A percentile compares a stretch with the other conserved stretches of the same genome.
Evolutionary conservation across 2,888 invertebrate genomes (phyloP).

Genomic region (Dynastes tityus): DNA sequence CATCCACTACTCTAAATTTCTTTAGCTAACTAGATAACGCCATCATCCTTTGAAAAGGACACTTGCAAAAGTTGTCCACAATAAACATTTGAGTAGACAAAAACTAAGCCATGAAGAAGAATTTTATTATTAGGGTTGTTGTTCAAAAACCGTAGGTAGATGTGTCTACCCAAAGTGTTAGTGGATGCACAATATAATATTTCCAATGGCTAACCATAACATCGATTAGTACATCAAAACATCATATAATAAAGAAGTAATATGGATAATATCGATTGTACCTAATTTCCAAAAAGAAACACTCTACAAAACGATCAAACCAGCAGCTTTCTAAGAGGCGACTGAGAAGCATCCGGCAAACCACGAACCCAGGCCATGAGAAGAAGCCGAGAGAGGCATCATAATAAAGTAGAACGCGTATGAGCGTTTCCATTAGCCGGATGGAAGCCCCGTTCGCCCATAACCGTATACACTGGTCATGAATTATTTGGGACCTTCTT

Average conservation of each 20-base stretch:
- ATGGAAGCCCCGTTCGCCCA: slow-evolving; percentile 54
- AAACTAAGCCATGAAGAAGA: no score
- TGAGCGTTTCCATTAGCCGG: slow-evolving; percentile 55
- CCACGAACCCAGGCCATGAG: neutral
- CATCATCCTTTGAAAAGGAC: no score
- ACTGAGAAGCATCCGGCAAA: neutral
- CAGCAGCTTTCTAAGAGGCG: neutral
- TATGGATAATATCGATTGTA: neutral
- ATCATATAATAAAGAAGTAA: neutral
- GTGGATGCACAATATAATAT: no score
- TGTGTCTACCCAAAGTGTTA: no score
- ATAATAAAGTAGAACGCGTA: slow-evolving; percentile 51
- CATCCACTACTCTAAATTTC: no score
- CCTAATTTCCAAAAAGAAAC: neutral
- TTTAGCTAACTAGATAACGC: no score
- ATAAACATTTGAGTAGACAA: no score
- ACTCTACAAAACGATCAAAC: neutral
- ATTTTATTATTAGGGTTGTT: no score
- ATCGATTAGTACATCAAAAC: neutral
- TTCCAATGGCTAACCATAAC: neutral
- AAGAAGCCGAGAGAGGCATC: slow-evolving; percentile 28
- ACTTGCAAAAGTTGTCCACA: no score
- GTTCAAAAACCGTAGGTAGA: no score
- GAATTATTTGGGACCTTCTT: slow-evolving; percentile 56
- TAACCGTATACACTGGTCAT: slow-evolving; percentile 56